Evolutionary conservation across 1,140 invertebrate species (phyloP).

Genomic region (Procambarus clarkii): DNA sequence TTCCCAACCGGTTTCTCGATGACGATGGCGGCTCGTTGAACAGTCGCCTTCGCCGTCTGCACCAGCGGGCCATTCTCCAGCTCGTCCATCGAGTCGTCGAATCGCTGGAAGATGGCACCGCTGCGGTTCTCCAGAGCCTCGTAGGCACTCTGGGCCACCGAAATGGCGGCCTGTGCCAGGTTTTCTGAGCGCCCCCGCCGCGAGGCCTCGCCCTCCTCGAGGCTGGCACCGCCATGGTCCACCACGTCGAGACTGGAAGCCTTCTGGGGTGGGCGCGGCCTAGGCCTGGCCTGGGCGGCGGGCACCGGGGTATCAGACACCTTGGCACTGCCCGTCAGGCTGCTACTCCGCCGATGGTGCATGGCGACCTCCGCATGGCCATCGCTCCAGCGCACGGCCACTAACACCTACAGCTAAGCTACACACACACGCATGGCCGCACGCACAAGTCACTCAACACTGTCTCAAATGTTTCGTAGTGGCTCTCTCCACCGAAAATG

Average conservation of each 20-base stretch:
- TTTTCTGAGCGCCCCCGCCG: slow-evolving; percentile 50
- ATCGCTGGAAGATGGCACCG: slow-evolving; percentile 47
- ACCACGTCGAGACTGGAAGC: slow-evolving; percentile 58
- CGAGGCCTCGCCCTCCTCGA: slow-evolving; percentile 39
- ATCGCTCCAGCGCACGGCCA: slow-evolving; percentile 64
- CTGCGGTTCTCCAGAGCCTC: slow-evolving; percentile 44
- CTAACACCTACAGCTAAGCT: slow-evolving; percentile 43
- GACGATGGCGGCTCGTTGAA: slow-evolving; percentile 54
- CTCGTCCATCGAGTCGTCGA: slow-evolving; percentile 63
- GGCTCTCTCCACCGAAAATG: slow-evolving; percentile 33
- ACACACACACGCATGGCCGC: slow-evolving; percentile 59
- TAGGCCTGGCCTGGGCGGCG: slow-evolving; percentile 52
- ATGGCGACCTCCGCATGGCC: slow-evolving; percentile 70
- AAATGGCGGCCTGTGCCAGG: slow-evolving; percentile 54
- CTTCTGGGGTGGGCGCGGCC: slow-evolving; percentile 47
- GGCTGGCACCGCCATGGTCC: slow-evolving; percentile 42
- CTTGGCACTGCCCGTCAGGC: slow-evolving; percentile 71
- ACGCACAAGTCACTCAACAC: neutral
- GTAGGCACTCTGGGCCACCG: slow-evolving; percentile 47
- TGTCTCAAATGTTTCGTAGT: slow-evolving; percentile 3
- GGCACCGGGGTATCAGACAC: slow-evolving; percentile 43
- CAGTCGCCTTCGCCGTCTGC: slow-evolving; percentile 67
- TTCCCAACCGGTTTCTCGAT: slow-evolving; percentile 61
- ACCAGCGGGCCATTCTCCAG: slow-evolving; percentile 64
- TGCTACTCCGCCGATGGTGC: slow-evolving; percentile 71